Base-by-base conservation (phyloP, 2,888 invertebrate genomes). In the Parapristionchus giblindavisi region DNA sequence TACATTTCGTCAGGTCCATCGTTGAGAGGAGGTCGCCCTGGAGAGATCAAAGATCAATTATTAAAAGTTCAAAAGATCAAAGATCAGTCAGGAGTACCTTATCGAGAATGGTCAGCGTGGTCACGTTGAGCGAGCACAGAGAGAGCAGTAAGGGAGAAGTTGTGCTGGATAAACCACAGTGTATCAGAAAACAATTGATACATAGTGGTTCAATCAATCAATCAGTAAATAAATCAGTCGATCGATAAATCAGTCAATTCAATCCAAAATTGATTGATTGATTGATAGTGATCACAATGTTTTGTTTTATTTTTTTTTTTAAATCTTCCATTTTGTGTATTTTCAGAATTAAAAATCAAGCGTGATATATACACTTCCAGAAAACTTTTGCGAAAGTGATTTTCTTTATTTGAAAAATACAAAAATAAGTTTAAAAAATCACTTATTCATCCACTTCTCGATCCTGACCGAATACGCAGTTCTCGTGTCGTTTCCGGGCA, bases 121-220 rank as follows among this genome's bases (percentile, higher is more conserved):
- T 75, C 36, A 79, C 79, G 48, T 77, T 79, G 0, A 71, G 65
- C 1, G 66, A 56, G 54, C 80, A 80, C 11, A 77, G 40, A 21
- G 78, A 78, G 0, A 76, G 51, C 27, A 80, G 51, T 29, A 78
- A 78, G 24, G 75, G 52, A 27, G 54, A 21, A 14, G 75, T 75
- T 17, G 38, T 34, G 6, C 76, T 76, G 32, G n/a, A 75, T 5
- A 24, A 34, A n/a, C n/a, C n/a, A n/a, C n/a, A n/a, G n/a, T n/a
- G n/a, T n/a, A n/a, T n/a, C n/a, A n/a, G n/a, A n/a, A n/a, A n/a
- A n/a, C n/a, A n/a, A n/a, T n/a, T n/a, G n/a, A n/a, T n/a, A n/a
- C n/a, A n/a, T n/a, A n/a, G n/a, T n/a, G n/a, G n/a, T n/a, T n/a
- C n/a, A 48, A 48, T 14, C n/a, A n/a, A n/a, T n/a, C n/a, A n/a